Conservation (phyloP, 2,888 invertebrate genomes). For the Euclidia mi region DNA sequence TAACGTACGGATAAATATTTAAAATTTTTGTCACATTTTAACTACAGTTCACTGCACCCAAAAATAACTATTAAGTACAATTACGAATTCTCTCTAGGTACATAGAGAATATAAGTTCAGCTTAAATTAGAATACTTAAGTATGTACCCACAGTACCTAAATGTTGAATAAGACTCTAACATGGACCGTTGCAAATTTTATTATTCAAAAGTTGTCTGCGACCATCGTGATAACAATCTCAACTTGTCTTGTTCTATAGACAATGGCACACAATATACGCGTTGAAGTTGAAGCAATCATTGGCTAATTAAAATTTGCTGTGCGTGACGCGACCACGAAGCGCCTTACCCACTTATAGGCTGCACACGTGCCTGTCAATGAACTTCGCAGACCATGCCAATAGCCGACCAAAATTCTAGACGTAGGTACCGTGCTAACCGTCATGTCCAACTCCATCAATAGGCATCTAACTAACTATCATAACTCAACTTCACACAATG, state of each 20-base stretch:
- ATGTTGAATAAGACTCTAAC: conserved; percentile 36
- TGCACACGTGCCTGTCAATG: conserved; percentile 89
- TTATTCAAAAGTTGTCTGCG: conserved; percentile 74
- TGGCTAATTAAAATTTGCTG: conserved; percentile 87
- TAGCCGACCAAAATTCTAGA: conserved; percentile 64
- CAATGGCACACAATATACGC: conserved; percentile 72
- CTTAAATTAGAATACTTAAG: conserved; percentile 44
- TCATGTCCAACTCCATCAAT: conserved; percentile 6
- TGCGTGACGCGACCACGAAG: conserved; percentile 85
- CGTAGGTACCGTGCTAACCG: conserved; percentile 32
- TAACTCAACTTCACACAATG: not conserved
- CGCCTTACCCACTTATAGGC: conserved; percentile 83
- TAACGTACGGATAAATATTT: not conserved
- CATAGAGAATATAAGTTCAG: conserved; percentile 30
- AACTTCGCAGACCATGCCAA: conserved; percentile 82
- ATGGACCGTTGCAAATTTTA: conserved; percentile 70
- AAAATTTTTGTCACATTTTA: conserved; percentile 4
- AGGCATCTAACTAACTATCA: not conserved
- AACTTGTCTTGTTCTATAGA: conserved; percentile 71
- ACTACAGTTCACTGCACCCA: conserved; percentile 20
- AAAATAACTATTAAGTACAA: conserved; percentile 21
- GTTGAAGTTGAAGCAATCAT: conserved; percentile 80
- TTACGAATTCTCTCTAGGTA: conserved; percentile 31
- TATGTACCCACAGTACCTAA: conserved; percentile 24
- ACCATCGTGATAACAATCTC: conserved; percentile 76